Evolutionary conservation across 2,797 vertebrate species (phyloP), one percentile per base, ranked within the genome.

Genomic region (Micromesistius poutassou): DNA sequence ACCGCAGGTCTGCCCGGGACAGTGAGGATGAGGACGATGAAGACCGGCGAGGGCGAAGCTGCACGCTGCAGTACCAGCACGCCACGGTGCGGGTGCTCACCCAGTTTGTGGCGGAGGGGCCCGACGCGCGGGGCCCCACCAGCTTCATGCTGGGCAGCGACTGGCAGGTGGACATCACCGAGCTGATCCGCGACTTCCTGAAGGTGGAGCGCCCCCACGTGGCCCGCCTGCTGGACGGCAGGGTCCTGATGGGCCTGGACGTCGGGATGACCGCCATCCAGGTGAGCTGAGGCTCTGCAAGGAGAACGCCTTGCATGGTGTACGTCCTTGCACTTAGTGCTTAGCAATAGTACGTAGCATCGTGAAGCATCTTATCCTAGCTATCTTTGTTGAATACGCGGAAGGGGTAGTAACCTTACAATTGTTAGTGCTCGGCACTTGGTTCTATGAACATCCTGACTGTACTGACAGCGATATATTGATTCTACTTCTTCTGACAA

Each of bases 91-190:
- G 97, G 0, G 96, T 99, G 70, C 95, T 99, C 72, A 96, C 97
- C 0, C 95, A 97, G 76, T 98, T 99, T 2, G 95, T 98, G 22
- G 94, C 96, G 0, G 96, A 99, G 84, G 93, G 95, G 0, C 84
- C 94, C 0, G 94, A 94, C 14, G 91, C 94, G 0, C 94, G 94
- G 86, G 95, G 94, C 0, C 96, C 96, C 88, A 94, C 92, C 33
- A 91, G 86, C 79, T 95, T 93, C 88, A 92, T 98, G 92, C 93
- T 99, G 71, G 94, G 96, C 76, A 92, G 95, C 0, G 95, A 97
- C 30, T 98, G 97, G 98, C 98, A 98, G 86, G 92, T 97, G 30
- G 98, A 99, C 90, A 94, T 99, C 85, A 98, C 96, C 0, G 95
- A 96, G 85, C 89, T 99, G 80, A 96, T 99, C 55, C 94, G 90